A percentile compares a stretch with the other conserved stretches of the same genome.
These are phyloP conservation scores for Phenganax subtilis DNA, from an alignment of 92 coral and sea anemone genomes.

Conservation along the genomic window DNA sequence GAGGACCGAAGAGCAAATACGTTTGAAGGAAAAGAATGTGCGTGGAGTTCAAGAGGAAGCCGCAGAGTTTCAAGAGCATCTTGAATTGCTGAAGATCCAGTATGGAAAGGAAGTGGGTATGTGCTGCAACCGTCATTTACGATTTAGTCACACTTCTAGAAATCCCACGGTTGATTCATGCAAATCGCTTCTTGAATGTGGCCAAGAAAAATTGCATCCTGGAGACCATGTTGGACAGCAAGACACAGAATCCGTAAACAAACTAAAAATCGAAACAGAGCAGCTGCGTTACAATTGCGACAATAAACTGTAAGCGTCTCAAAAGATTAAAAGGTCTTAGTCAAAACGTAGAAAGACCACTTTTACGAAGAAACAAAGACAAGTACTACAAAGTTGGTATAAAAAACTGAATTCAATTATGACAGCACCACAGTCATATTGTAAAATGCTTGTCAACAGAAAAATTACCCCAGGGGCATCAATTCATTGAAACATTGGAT, in stretches of 20 bases:
- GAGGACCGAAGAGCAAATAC: background rate
- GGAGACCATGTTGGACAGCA: background rate
- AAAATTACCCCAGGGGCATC: too few species aligned
- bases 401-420: too few species aligned
- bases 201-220: background rate
- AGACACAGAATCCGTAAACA: background rate
- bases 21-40: background rate
- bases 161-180: background rate
- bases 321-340: conserved; percentile 1
- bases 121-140: background rate
- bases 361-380: too few species aligned
- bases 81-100: background rate
- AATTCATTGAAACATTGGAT: too few species aligned
- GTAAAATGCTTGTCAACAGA: too few species aligned
- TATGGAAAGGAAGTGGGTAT: background rate
- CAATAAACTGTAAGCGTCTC: background rate
- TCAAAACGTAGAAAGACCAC: too few species aligned
- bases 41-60: background rate
- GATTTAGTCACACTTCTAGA: background rate
- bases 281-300: background rate
- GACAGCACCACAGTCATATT: too few species aligned
- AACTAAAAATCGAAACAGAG: background rate
- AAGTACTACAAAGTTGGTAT: too few species aligned
- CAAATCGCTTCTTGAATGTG: background rate
- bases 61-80: background rate